Evolutionary conservation across 1,140 invertebrate species (phyloP), one percentile per base, ranked within the genome.

Genomic region (Macrosteles quadrilineatus): DNA sequence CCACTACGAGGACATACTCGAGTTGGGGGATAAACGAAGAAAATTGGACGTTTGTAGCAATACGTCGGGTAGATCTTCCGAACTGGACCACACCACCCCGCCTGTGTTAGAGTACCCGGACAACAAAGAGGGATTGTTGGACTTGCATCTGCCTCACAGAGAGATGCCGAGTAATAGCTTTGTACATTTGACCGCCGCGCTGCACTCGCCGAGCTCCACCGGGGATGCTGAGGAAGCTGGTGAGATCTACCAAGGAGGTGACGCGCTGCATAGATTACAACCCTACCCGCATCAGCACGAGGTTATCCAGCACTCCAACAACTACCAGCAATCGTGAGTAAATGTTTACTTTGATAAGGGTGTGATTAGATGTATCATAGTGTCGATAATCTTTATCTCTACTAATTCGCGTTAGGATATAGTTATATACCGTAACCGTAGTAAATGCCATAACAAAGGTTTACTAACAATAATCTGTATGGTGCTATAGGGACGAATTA

Each of bases 21-120:
- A 64, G 31, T 19, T 64, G 30, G 62, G 62, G 2, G 62, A 64
- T 30, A 64, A 64, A 27, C 29, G 62, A 17, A 31, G 36, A 17
- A 32, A 64, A 4, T 36, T 64, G 62, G 62, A 64, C 36, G 62
- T 64, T n/a, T 64, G 62, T 27, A 36, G 30, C 21, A 64, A 64
- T 30, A 19, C 62, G 29, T 64, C 62, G 17, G 62, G 62, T 19
- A 27, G 62, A 2, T 64, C 62, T 2, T 64, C 62, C 30, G 62
- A 64, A 19, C 6, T 59, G 55, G 55, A 59, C 12, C 55, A 59
- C 55, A 25, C 21, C 2, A 59, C 55, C 9, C 55, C 55, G 2
- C 55, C 55, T 11, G 55, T 14, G 21, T 29, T 59, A 25, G 55
- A 59, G 23, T 59, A 59, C 55, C 9, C 55, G 55, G 55, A 59